Evolutionary conservation across 2,797 vertebrate genomes (phyloP).

Genomic region (Sebastes vulpes): DNA sequence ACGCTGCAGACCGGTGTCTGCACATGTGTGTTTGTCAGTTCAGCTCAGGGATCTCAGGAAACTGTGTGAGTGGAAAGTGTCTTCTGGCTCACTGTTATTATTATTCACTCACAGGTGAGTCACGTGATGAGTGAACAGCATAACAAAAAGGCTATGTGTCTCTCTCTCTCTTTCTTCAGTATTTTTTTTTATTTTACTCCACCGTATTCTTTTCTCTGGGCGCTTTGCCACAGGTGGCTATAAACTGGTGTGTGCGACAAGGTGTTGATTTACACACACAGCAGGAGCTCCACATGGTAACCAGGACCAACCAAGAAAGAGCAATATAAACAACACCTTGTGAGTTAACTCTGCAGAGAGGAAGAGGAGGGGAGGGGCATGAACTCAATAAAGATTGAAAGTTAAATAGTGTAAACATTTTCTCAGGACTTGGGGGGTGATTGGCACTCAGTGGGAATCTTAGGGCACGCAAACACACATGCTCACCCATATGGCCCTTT

Average conservation of each 20-base stretch:
- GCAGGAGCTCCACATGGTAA: constrained; percentile 57
- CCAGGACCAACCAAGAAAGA: constrained; percentile 44
- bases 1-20: constrained; percentile 6
- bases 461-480: not conserved
- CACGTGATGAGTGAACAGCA: constrained; percentile 4
- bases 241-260: constrained; percentile 40
- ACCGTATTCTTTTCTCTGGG: constrained; percentile 3
- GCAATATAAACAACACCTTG: constrained; percentile 56
- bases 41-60: constrained; percentile 27
- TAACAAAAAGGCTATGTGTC: not conserved
- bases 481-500: not conserved
- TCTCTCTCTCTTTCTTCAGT: not conserved
- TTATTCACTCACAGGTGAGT: constrained; percentile 20
- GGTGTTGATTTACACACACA: constrained; percentile 67
- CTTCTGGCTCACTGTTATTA: constrained; percentile 22
- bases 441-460: not conserved
- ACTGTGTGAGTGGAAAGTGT: constrained; percentile 40
- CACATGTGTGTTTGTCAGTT: constrained; percentile 34
- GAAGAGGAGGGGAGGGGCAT: not conserved
- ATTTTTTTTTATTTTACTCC: not conserved
- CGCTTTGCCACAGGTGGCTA: constrained; percentile 57
- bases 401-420: constrained; percentile 58
- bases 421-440: constrained; percentile 72
- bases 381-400: constrained; percentile 30
- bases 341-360: constrained; percentile 66